Evolutionary conservation across 2,113 vertebrate species (phyloP), one percentile per base, ranked within the genome.

Genomic region (Theristicus caerulescens): DNA sequence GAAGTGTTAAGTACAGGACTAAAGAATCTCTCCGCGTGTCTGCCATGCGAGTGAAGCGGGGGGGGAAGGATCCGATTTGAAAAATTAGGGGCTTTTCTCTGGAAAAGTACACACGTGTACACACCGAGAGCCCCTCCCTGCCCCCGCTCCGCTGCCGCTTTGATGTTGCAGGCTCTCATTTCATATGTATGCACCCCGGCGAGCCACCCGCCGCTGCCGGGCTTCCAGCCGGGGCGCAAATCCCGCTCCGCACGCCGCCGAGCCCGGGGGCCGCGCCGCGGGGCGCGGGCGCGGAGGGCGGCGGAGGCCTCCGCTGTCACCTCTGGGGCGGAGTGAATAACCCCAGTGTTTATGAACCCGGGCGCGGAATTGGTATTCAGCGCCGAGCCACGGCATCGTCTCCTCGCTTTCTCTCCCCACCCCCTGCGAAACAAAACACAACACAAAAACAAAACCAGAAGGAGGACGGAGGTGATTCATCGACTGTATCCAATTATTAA

Each of bases 401-500:
- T 95, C 95, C 55, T 83, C 26, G 54, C 70, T 95, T 97, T 90
- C 89, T 74, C 79, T 95, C 95, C 94, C 96, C 93, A 85, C 90
- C 82, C 91, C 82, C 92, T 84, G 82, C 66, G 88, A 88, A 96
- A 93, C 91, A 95, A 91, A 97, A 96, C 94, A 96, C 94, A 95
- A 94, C 94, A 96, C 92, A 89, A 91, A 86, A 88, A 96, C 95
- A 97, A 94, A 94, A 95, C 93, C 96, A 95, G 92, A 83, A 97
- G 94, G 95, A 94, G 86, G 94, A 95, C 86, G 95, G 89, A 96
- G 96, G 95, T 97, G 97, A 96, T 94, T 94, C 97, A 96, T 80
- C 86, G 97, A 90, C 97, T 98, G 97, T 96, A 97, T 97, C 97
- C 97, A 98, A 97, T 98, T 97, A 98, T 98, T 97, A 98, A 98